These are phyloP conservation scores for Epinotia bilunana DNA, from an alignment of 2,888 invertebrate species.

Conservation along the genomic window DNA sequence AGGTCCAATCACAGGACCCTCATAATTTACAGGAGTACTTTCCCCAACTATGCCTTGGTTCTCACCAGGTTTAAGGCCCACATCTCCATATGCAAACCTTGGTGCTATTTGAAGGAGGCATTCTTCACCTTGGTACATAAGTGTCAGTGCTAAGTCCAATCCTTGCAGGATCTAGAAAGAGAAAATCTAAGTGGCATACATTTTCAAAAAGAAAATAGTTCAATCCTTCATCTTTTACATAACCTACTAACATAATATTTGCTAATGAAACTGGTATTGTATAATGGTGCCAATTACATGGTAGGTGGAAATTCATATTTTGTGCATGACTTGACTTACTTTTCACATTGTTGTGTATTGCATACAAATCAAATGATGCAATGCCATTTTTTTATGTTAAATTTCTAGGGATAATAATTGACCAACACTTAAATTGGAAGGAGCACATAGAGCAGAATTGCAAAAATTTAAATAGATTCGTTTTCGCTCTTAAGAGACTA, in stretches of 20 bases:
- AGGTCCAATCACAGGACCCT: conserved; percentile 86
- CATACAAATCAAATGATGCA: background rate
- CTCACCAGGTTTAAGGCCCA: conserved; percentile 85
- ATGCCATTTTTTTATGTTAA: no score
- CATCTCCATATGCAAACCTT: conserved; percentile 92
- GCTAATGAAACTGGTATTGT: background rate
- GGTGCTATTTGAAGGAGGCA: conserved; percentile 89
- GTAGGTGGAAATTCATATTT: background rate
- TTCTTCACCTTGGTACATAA: conserved; percentile 94
- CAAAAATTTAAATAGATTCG: no score
- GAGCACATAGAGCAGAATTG: no score
- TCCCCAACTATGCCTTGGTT: conserved; percentile 73
- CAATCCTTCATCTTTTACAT: background rate
- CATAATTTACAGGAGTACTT: conserved; percentile 62
- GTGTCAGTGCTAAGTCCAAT: conserved; percentile 91
- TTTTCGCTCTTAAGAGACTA: no score
- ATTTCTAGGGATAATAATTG: no score
- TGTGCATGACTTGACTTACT: background rate
- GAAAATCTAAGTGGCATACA: conserved; percentile 45
- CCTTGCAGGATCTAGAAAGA: conserved; percentile 87
- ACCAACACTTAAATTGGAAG: no score
- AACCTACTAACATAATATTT: conserved; percentile 4
- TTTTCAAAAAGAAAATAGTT: background rate
- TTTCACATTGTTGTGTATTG: no score
- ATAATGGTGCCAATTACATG: background rate